These are phyloP conservation scores for Amblyteles armatorius DNA, from an alignment of 2,888 invertebrate genomes.

Conservation along the genomic window DNA sequence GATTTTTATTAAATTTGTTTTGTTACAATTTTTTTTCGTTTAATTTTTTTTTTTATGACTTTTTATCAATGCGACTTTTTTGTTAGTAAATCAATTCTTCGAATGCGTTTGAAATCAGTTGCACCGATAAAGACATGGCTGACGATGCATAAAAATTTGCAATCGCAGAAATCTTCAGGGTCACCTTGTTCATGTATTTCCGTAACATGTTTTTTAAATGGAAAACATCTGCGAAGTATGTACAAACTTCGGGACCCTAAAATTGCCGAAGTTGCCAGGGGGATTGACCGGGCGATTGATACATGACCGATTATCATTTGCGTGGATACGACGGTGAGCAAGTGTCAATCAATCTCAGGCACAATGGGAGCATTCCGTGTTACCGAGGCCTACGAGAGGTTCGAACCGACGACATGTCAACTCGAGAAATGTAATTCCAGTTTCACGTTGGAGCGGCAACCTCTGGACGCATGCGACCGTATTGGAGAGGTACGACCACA, in stretches of 20 bases:
- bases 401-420: constrained; percentile 7
- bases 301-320: background rate
- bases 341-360: constrained; percentile 18
- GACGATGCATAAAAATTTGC: too few species aligned
- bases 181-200: too few species aligned
- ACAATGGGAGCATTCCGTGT: constrained; percentile 11
- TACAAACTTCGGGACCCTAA: background rate
- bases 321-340: background rate
- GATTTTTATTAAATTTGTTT: too few species aligned
- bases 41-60: too few species aligned
- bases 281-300: background rate
- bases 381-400: constrained; percentile 3
- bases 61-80: too few species aligned
- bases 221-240: too few species aligned
- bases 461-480: background rate
- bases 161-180: too few species aligned
- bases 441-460: background rate
- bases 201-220: too few species aligned
- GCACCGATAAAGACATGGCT: too few species aligned
- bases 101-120: too few species aligned
- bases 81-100: too few species aligned
- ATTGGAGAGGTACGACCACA: background rate
- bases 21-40: too few species aligned
- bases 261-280: background rate
- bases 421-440: constrained; percentile 21